Evolutionary conservation across 2,113 vertebrate genomes (phyloP).

Genomic region (Eira barbara): DNA sequence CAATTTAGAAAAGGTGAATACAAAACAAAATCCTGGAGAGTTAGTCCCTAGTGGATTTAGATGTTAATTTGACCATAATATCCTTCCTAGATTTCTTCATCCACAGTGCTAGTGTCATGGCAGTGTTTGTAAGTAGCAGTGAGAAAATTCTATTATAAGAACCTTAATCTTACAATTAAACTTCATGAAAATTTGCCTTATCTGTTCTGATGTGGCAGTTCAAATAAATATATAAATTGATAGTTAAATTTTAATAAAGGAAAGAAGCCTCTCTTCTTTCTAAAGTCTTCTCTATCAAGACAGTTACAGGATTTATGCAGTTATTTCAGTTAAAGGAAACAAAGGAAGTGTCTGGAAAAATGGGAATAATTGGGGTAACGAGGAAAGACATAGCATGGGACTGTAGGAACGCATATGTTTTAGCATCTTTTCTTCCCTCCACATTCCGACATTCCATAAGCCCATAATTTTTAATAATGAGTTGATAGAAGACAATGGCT

Average conservation of each 20-base stretch:
- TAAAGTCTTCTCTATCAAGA: background rate
- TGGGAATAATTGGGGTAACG: background rate
- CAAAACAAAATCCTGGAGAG: background rate
- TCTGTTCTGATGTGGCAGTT: background rate
- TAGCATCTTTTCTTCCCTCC: background rate
- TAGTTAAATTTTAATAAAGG: background rate
- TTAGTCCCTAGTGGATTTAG: background rate
- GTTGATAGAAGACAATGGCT: background rate
- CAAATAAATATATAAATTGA: background rate
- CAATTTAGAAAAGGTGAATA: background rate
- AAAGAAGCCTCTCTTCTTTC: background rate
- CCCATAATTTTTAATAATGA: background rate
- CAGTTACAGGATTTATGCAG: background rate
- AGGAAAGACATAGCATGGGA: background rate
- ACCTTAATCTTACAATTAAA: background rate
- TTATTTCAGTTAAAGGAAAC: constrained; percentile 1
- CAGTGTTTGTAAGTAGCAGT: background rate
- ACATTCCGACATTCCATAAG: background rate
- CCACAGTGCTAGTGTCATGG: background rate
- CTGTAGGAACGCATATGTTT: background rate
- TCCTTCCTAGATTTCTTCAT: background rate
- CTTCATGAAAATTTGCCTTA: background rate
- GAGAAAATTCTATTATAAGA: background rate
- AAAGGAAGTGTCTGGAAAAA: background rate
- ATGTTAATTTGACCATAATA: background rate